These are phyloP conservation scores for Crepidodera aurea DNA, from an alignment of 2,888 invertebrate species.

Conservation along the genomic window DNA sequence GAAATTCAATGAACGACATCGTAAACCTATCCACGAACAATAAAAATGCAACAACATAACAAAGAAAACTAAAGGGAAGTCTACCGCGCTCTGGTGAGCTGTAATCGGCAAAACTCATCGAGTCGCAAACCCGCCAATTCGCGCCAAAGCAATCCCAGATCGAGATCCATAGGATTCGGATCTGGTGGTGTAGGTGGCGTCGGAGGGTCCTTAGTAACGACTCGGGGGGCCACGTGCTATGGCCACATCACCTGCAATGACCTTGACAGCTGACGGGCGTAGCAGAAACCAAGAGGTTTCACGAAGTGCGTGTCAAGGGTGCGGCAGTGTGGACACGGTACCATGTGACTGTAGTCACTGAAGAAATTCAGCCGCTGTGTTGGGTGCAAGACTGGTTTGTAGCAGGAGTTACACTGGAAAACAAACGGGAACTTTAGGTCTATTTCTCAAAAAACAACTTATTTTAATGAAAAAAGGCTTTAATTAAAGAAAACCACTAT, in stretches of 20 bases:
- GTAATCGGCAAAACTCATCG: conserved; percentile 61
- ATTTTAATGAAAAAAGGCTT: neutral
- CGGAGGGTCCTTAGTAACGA: conserved; percentile 56
- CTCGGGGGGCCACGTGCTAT: conserved; percentile 80
- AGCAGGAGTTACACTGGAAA: conserved; percentile 91
- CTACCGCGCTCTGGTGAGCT: conserved; percentile 61
- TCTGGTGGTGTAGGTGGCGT: conserved; percentile 49
- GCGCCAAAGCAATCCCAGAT: conserved; percentile 61
- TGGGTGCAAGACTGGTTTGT: conserved; percentile 85
- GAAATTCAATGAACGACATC: conserved; percentile 2
- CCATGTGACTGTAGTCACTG: conserved; percentile 93
- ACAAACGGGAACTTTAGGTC: conserved; percentile 19
- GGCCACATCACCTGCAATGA: conserved; percentile 77
- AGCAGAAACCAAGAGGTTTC: conserved; percentile 86
- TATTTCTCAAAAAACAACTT: neutral
- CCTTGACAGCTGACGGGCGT: conserved; percentile 72
- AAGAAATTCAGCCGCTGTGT: conserved; percentile 89
- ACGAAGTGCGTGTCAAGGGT: conserved; percentile 94
- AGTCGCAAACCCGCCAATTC: conserved; percentile 61
- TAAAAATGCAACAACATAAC: conserved; percentile 62
- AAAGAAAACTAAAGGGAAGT: conserved; percentile 51
- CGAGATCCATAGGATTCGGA: conserved; percentile 56
- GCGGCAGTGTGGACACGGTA: conserved; percentile 91
- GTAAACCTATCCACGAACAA: conserved; percentile 34
- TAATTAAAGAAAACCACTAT: no score